Evolutionary conservation across 2,888 invertebrate species (phyloP), one percentile per base, ranked within the genome.

Genomic region (Plebejus melissa): DNA sequence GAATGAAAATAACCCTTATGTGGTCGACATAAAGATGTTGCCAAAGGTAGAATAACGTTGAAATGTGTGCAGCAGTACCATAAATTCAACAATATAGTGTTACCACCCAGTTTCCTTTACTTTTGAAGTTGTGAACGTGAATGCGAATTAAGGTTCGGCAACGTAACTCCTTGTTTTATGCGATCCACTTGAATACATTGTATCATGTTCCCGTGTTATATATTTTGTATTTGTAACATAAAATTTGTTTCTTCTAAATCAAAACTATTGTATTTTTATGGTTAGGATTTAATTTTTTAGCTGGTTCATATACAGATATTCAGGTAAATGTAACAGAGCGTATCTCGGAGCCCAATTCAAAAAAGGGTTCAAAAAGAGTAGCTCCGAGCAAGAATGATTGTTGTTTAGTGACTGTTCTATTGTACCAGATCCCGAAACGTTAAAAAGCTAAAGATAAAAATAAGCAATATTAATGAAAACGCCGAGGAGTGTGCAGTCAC

Each of bases 61-160:
- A 46, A 46, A 46, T 46, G 46, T 46, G 84, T 82, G 83, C 22
- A 65, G 87, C 87, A 86, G 86, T 88, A 88, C 90, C 89, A 90
- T 91, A 92, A 92, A 91, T 92, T 90, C 82, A 84, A 87, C 87
- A 90, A 88, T 90, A 90, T 89, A 90, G 88, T 89, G 89, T 88
- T 90, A 87, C 87, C 87, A 87, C 88, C 88, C 87, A 90, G 90
- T 91, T 90, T 90, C 89, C 88, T 90, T 90, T 90, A 70, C 70
- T 70, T 71, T 46, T 50, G 50, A 71, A 71, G 50, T 32, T 71
- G 28, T 69, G 69, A 69, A 70, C 65, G 65, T 65, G 16, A 32
- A 65, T 65, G 65, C 16, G 60, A 74, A 65, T 74, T 60, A 74
- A 65, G 36, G 32, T 36, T 65, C 65, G 1, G 65, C 65, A 36